A percentile compares a stretch with the other conserved stretches of the same genome.
phyloP scores from a whole-genome alignment of 2,113 vertebrate genomes.

The Apeltes quadracus region DNA sequence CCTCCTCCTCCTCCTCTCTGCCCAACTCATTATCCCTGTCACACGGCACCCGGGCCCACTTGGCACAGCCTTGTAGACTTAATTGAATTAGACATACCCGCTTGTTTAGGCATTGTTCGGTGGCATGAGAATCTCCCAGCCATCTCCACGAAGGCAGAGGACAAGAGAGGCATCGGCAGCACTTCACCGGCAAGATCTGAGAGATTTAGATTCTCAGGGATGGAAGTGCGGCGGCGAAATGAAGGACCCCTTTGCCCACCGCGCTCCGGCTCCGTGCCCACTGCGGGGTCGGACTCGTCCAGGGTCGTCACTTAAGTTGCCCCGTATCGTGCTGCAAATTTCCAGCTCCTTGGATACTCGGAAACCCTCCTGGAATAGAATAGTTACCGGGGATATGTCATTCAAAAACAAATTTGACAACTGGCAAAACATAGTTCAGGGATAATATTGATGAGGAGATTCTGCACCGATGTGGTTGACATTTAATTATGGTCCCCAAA shows the following conservation, averaged over 20 bases:
- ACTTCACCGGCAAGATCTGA: constrained; percentile 80
- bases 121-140: constrained; percentile 82
- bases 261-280: constrained; percentile 54
- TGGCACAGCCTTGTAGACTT: constrained; percentile 82
- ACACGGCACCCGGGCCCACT: constrained; percentile 75
- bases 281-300: constrained; percentile 31
- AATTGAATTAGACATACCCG: constrained; percentile 87
- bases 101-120: constrained; percentile 82
- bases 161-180: constrained; percentile 70
- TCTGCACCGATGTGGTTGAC: not conserved
- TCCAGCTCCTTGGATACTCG: constrained; percentile 6
- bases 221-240: constrained; percentile 31
- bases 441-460: not conserved
- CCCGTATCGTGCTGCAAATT: constrained; percentile 8
- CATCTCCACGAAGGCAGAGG: constrained; percentile 66
- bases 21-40: constrained; percentile 82
- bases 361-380: constrained; percentile 7
- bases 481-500: not conserved
- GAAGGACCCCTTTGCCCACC: constrained; percentile 52
- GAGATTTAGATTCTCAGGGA: constrained; percentile 49
- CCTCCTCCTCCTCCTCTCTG: constrained; percentile 43
- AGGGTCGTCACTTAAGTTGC: constrained; percentile 28
- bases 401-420: not conserved
- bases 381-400: not conserved
- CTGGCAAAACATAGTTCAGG: not conserved